These are phyloP conservation scores for Phyllostomus hastatus DNA, from an alignment of 2,113 vertebrate genomes.

Conservation along the genomic window DNA sequence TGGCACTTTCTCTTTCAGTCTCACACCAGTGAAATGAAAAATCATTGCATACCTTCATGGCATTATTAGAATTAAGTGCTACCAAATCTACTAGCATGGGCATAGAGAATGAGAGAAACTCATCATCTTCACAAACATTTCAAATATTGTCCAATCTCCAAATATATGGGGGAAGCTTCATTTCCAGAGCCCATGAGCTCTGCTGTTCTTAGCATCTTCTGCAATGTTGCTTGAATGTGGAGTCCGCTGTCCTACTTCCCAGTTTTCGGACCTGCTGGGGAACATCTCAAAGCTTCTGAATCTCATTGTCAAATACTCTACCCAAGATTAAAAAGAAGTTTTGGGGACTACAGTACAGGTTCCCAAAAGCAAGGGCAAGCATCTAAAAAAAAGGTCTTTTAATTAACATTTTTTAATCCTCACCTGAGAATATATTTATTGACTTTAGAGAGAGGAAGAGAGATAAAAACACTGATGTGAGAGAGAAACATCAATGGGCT, in stretches of 20 bases:
- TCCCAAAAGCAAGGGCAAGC: not conserved
- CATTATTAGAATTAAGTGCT: not conserved
- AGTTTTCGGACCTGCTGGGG: not conserved
- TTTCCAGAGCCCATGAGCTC: not conserved
- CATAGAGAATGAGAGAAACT: not conserved
- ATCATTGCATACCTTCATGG: not conserved
- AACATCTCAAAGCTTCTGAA: not conserved
- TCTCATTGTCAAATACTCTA: not conserved
- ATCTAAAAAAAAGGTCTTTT: not conserved
- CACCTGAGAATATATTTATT: not conserved
- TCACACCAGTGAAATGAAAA: not conserved
- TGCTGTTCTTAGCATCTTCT: not conserved
- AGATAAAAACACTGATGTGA: too few relatives aligned
- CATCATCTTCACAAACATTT: not conserved
- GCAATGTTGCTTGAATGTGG: not conserved
- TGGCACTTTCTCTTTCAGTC: not conserved
- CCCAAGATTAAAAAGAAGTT: not conserved
- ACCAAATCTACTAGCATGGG: not conserved
- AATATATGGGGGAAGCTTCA: not conserved
- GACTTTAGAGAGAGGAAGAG: not conserved
- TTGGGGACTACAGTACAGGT: not conserved
- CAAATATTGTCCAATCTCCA: not conserved
- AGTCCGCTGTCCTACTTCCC: not conserved
- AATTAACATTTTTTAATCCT: not conserved
- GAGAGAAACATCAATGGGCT: too few relatives aligned